Base-by-base conservation (phyloP, 1,140 invertebrate genomes). In the Scaptomyza montana region DNA sequence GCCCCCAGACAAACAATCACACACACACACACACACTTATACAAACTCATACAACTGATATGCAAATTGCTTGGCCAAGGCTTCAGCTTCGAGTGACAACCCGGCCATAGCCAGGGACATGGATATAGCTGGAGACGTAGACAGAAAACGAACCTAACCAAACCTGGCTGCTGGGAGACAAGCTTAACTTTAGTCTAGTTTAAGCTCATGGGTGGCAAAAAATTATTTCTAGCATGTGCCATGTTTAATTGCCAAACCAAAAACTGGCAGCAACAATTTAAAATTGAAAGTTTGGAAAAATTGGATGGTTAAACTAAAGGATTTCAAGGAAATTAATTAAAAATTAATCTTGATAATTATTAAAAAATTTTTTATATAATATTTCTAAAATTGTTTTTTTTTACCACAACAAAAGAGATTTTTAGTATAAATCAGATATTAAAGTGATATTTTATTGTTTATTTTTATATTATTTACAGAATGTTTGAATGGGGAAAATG, bases 1-100 rank as follows among this genome's bases (percentile, higher is more conserved):
- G 65, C 43, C n/a, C 39, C 12, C 39, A 43, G 5, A 36, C 50
- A 9, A 12, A 59, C 64, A 60, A 41, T 25, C 49, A 19, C 30
- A 54, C 60, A 60, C 57, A 9, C n/a, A 36, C 50, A 5, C 28
- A 59, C 61, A 60, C 64, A 65, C n/a, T n/a, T n/a, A n/a, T n/a
- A n/a, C 51, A 55, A 49, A 60, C 54, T 71, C 53, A 65, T 54
- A 56, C 49, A 65, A 71, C 76, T 89, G 84, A 87, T 89, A 87
- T 87, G 84, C 84, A 87, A 87, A 87, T 87, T 79, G 71, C 82
- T 84, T 78, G 75, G 75, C 19, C 59, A 51, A 67, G 75, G 55
- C 80, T 76, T 68, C 80, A 43, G 39, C 39, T 30, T 30, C 21
- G 47, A 81, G 71, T 85, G 80, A 86, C 81, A 75, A 68, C 66